Evolutionary conservation across 2,113 vertebrate species (phyloP), one percentile per base, ranked within the genome.

Genomic region (Pelecanus crispus): DNA sequence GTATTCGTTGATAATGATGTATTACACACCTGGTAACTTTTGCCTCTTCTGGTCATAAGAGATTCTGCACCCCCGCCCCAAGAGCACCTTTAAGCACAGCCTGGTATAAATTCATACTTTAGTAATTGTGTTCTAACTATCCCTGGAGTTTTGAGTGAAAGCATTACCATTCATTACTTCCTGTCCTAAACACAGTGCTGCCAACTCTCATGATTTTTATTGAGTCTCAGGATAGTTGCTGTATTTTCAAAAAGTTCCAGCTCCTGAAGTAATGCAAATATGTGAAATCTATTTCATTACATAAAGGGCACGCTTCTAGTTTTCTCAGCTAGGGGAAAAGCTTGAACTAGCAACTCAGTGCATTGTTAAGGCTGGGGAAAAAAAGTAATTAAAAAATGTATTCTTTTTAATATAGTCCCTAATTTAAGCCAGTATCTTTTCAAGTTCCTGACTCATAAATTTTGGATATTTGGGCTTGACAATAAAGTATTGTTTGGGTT

Each of bases 231-330:
- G 80, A 62, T 21, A 94, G 91, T 29, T 67, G 74, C 55, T 81
- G 93, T 81, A 89, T 92, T 95, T 96, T 95, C 91, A 52, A 45
- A 68, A 90, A 90, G 72, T 81, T 91, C 68, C 81, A 94, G 72
- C 77, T 94, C 83, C 95, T 87, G 83, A 93, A 97, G 70, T 88
- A 89, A 95, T 74, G 73, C 73, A 81, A 97, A 91, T 78, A 72
- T 4, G n/a, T 50, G 73, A 92, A 85, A 77, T 82, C 61, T 79
- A 14, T 88, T 90, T 92, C 82, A 86, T 90, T 83, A n/a, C 40
- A 40, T 79, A 47, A 95, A 92, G 73, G 40, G 44, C 63, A 86
- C 38, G 17, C 52, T 84, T 52, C 11, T 40, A 11, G 29, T 86
- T 94, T 86, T 89, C 65, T 89, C 73, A 81, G 65, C 70, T 71